A percentile compares a stretch with the other conserved stretches of the same genome.
Evolutionary conservation across 1,140 invertebrate species (phyloP).

Genomic region (Aporrectodea caliginosa): DNA sequence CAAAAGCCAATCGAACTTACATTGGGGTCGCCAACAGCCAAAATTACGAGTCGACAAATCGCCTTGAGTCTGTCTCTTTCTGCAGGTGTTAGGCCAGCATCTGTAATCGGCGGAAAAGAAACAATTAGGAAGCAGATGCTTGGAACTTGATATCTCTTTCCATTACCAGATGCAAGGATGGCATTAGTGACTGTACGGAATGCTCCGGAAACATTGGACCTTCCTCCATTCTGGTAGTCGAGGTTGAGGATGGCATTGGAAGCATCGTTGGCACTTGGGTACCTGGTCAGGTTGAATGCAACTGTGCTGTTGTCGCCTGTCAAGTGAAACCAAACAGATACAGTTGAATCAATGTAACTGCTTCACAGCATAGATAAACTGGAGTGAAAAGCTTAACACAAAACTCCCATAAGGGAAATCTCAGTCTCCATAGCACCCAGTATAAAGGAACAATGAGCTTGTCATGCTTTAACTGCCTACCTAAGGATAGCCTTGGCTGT

Average conservation of each 20-base stretch:
- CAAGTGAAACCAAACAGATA: too few relatives aligned
- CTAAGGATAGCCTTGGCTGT: too few relatives aligned
- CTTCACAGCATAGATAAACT: too few relatives aligned
- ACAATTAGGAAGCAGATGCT: background rate
- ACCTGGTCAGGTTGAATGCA: background rate
- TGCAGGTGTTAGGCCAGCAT: background rate
- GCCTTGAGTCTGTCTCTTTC: background rate
- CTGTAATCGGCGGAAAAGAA: background rate
- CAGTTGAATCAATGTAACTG: too few relatives aligned
- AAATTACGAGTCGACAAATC: background rate
- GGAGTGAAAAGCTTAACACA: too few relatives aligned
- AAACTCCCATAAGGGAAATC: too few relatives aligned
- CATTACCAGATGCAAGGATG: background rate
- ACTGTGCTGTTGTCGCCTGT: background rate
- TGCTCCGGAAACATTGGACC: background rate
- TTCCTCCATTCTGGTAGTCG: background rate
- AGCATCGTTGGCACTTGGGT: background rate
- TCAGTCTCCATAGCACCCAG: too few relatives aligned
- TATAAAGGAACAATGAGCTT: too few relatives aligned
- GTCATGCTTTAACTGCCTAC: too few relatives aligned
- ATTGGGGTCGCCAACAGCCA: background rate
- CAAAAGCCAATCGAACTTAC: too few relatives aligned
- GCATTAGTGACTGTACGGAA: background rate
- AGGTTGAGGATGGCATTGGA: background rate
- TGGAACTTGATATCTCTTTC: background rate